Evolutionary conservation across 1,140 invertebrate species (phyloP).

Genomic region (Drosophila albomicans): DNA sequence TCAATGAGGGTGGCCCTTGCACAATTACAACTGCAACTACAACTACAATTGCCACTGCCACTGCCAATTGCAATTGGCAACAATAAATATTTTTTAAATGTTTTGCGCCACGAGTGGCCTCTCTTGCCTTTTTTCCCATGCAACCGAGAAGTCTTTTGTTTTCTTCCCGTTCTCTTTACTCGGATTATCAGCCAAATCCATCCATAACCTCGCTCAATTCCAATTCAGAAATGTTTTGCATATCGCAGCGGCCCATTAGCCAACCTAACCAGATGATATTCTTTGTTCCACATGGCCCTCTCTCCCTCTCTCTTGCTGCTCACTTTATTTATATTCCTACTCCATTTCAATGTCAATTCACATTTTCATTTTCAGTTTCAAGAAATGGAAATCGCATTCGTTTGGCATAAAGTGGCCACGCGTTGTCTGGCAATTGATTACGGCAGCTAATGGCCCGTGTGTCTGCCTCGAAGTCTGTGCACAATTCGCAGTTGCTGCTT

Average conservation of each 20-base stretch:
- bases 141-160: slow-evolving; percentile 8
- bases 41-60: slow-evolving; percentile 24
- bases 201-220: slow-evolving; percentile 29
- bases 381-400: slow-evolving; percentile 58
- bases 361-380: slow-evolving; percentile 58
- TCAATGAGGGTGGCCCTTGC: slow-evolving; percentile 65
- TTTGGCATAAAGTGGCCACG: slow-evolving; percentile 58
- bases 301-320: background rate
- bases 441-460: slow-evolving; percentile 44
- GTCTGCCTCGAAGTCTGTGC: slow-evolving; percentile 36
- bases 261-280: slow-evolving; percentile 28
- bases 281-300: slow-evolving; percentile 62
- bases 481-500: slow-evolving; percentile 36
- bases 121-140: background rate
- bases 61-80: slow-evolving; percentile 30
- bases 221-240: slow-evolving; percentile 60
- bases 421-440: slow-evolving; percentile 63
- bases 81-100: slow-evolving; percentile 66
- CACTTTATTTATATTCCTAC: slow-evolving; percentile 13
- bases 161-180: slow-evolving; percentile 4
- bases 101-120: slow-evolving; percentile 74
- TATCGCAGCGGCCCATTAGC: slow-evolving; percentile 58
- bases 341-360: slow-evolving; percentile 79
- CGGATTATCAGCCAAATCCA: background rate
- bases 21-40: slow-evolving; percentile 24